Base-by-base conservation (phyloP, 2,888 invertebrate species). In the Mylabris sibirica region DNA sequence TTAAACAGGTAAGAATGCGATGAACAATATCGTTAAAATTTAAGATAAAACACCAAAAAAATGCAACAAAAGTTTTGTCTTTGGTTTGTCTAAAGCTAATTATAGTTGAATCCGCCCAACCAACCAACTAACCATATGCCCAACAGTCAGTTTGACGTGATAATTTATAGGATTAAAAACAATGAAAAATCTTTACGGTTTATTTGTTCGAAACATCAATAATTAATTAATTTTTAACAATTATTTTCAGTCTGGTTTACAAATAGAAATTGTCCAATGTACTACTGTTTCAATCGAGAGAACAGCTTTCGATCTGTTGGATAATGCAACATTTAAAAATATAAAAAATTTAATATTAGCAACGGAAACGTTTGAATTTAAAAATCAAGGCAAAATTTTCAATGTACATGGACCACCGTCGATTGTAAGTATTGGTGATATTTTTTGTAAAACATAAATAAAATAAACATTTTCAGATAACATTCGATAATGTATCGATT, bases 231-330 rank as follows among this genome's bases (percentile, higher is more conserved):
- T 67, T 80, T 61, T 74, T 30, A 4, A 30, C 8, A 30, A 84
- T 89, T 57, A 90, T 91, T 67, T 90, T 91, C 41, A 85, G 57
- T 57, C 57, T 57, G 57, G 57, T 24, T 24, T 92, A 65, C 88
- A 89, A 66, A 89, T 89, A 41, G 87, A 87, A 70, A 89, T 92
- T 77, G 85, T 85, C 63, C 85, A 88, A 70, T 89, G 90, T 79
- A 85, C 85, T 67, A 85, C 86, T 76, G 90, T 92, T 14, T 85
- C 87, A 22, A 85, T 92, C 71, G 89, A 90, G 77, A 87, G 88
- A 22, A 87, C 87, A 60, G 89, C 91, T 0, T 92, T 92, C 78
- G 90, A 90, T 41, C 90, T 91, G 87, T 86, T 92, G 35, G 85
- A 89, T 60, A 87, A 87, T 69, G 87, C 91, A 80, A 86, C 84